Evolutionary conservation across 2,113 vertebrate species (phyloP).

Genomic region (Columbina picui): DNA sequence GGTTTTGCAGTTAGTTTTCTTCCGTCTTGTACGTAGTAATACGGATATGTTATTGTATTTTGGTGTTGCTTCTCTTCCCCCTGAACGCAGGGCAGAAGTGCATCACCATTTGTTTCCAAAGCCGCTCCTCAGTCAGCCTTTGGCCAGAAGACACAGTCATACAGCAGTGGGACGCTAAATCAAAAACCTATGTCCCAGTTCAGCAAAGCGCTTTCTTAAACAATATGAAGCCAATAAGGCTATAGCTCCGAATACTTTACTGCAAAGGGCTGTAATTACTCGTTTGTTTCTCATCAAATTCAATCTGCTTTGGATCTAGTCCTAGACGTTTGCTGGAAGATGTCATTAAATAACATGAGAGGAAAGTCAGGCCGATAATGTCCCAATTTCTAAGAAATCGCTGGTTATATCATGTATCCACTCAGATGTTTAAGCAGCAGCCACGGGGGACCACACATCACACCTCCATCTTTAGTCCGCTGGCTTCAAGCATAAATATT

Average conservation of each 20-base stretch:
- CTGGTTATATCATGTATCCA: background rate
- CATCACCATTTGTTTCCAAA: background rate
- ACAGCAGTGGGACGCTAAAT: slow-evolving; percentile 5
- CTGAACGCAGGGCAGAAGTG: background rate
- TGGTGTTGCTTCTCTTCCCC: background rate
- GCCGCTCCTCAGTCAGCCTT: background rate
- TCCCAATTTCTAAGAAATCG: background rate
- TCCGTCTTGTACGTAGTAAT: background rate
- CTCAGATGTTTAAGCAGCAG: background rate
- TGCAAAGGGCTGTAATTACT: background rate
- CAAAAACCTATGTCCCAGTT: background rate
- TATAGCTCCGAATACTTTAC: background rate
- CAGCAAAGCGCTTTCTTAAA: background rate
- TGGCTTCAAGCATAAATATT: background rate
- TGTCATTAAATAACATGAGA: slow-evolving; percentile 24
- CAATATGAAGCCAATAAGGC: background rate
- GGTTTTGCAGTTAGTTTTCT: background rate
- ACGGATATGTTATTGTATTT: background rate
- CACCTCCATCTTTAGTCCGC: background rate
- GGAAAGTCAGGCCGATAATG: background rate
- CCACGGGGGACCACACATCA: background rate
- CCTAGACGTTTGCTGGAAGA: slow-evolving; percentile 21
- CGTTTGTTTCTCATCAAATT: slow-evolving; percentile 25
- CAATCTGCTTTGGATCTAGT: slow-evolving; percentile 20
- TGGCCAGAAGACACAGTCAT: background rate